Evolutionary conservation across 2,113 vertebrate genomes (phyloP).

Genomic region (Saguinus midas): DNA sequence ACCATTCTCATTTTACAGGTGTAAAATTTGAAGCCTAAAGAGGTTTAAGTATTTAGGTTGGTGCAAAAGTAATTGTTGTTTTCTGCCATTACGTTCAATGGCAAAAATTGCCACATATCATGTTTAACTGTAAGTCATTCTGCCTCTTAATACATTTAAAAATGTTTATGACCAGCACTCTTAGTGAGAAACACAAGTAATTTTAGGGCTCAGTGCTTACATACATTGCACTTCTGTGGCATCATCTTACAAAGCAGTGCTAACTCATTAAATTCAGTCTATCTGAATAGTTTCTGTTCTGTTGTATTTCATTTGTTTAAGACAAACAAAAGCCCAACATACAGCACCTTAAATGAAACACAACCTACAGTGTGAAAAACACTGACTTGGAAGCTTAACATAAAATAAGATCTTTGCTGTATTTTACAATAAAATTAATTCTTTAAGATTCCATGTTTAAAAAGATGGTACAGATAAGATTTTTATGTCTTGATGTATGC

Average conservation of each 20-base stretch:
- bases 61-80: no score
- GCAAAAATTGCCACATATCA: no score
- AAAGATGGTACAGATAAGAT: not conserved
- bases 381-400: not conserved
- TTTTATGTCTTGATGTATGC: not conserved
- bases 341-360: not conserved
- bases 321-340: not conserved
- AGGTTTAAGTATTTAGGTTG: not conserved
- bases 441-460: not conserved
- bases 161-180: not conserved
- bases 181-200: not conserved
- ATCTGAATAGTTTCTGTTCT: not conserved
- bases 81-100: no score
- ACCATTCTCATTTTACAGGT: not conserved
- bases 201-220: not conserved
- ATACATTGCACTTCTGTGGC: not conserved
- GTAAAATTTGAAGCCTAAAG: not conserved
- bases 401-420: not conserved
- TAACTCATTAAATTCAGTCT: not conserved
- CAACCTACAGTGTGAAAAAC: not conserved
- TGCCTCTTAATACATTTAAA: not conserved
- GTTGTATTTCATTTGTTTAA: not conserved
- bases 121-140: not conserved
- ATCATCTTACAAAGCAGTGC: not conserved
- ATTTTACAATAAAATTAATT: not conserved